Conservation (phyloP, 2,113 vertebrate species). For the Emydocephalus ijimae region DNA sequence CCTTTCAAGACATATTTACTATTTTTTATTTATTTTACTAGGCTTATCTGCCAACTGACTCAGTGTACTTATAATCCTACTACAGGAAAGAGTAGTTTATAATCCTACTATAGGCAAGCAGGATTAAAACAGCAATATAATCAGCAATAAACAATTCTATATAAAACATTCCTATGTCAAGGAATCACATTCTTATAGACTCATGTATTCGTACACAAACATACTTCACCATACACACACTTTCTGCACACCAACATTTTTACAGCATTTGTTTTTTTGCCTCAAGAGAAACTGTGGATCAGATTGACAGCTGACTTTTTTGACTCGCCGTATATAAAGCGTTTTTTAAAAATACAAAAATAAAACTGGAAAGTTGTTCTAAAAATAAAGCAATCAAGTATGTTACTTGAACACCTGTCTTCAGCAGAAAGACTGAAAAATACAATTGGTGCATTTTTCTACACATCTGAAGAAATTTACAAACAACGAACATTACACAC, state of each 20-base stretch:
- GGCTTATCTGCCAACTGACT: not conserved
- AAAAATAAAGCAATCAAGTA: not conserved
- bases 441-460: not conserved
- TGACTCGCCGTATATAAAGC: not conserved
- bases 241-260: not conserved
- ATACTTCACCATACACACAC: not conserved
- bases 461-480: not conserved
- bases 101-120: not conserved
- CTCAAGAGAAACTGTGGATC: not conserved
- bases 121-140: not conserved
- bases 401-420: not conserved
- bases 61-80: not conserved
- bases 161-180: not conserved
- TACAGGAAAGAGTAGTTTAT: not conserved
- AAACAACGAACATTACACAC: not conserved
- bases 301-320: not conserved
- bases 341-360: not conserved
- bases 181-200: not conserved
- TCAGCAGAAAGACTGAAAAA: not conserved
- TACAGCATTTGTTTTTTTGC: not conserved
- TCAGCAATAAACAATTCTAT: not conserved
- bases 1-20: not conserved
- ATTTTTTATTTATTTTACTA: not conserved
- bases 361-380: not conserved
- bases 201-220: not conserved